Evolutionary conservation across 1,140 invertebrate species (phyloP), one percentile per base, ranked within the genome.

Genomic region (Glomeris maerens): DNA sequence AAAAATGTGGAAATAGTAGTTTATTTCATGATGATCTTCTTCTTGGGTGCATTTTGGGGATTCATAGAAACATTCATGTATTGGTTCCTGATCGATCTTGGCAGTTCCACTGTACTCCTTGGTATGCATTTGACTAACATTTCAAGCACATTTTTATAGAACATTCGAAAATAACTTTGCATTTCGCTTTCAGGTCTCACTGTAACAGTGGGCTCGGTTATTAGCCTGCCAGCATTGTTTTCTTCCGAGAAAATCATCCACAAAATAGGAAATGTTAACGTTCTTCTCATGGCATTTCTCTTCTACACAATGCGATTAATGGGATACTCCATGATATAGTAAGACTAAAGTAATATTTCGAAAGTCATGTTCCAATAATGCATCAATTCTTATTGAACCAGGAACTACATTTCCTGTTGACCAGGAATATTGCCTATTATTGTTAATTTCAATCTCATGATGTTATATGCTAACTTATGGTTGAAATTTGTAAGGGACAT

Each of bases 41-140:
- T 79, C 17, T 64, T 85, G 21, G 83, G 83, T 36, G 83, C 80
- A 60, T 77, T 81, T 62, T 87, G 82, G 82, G 83, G 83, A 25
- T 87, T 86, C 62, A 81, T 86, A 27, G 83, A 87, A 66, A 83
- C 81, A 10, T 90, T 83, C 61, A 67, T 89, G 1, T 89, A 87
- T 62, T 72, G 86, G 52, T 87, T 85, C 65, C 72, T 89, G 28
- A 48, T 54, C 31, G 62, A 60, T 13, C 68, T 87, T 40, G 79
- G 81, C 26, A 80, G 81, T 31, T 78, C 81, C 0, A 85, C 84
- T 62, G 82, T 81, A 62, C 67, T 89, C 47, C 63, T 88, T 36
- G 85, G 82, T 79, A 68, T 71, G 70, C 66, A 48, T n/a, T n/a
- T n/a, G n/a, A n/a, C n/a, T n/a, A n/a, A n/a, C n/a, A n/a, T n/a